These are phyloP conservation scores for Gadopsis marmoratus DNA, from an alignment of 2,797 vertebrate species.

Conservation along the genomic window DNA sequence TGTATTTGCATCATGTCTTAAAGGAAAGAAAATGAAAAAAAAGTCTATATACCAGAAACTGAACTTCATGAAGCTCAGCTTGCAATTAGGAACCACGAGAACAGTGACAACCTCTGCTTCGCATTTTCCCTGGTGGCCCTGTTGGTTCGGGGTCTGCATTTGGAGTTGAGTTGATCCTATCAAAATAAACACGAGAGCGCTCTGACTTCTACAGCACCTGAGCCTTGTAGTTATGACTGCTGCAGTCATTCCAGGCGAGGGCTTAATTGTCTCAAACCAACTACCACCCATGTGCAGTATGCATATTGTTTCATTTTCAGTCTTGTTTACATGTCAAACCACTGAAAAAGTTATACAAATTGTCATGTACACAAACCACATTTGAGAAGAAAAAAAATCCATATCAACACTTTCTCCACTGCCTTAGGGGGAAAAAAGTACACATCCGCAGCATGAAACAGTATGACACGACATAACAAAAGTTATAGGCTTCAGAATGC, in stretches of 20 bases:
- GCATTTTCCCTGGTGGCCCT: slow-evolving; percentile 56
- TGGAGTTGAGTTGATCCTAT: slow-evolving; percentile 70
- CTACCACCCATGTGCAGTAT: slow-evolving; percentile 39
- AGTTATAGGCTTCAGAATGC: slow-evolving; percentile 49
- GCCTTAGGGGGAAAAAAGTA: slow-evolving; percentile 16
- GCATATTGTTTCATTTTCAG: slow-evolving; percentile 63
- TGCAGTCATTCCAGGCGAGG: slow-evolving; percentile 43
- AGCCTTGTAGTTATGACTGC: slow-evolving; percentile 30
- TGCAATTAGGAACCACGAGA: slow-evolving; percentile 31
- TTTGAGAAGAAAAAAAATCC: slow-evolving; percentile 52
- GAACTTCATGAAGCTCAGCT: slow-evolving; percentile 18
- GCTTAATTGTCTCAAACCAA: slow-evolving; percentile 53
- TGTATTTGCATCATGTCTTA: background rate
- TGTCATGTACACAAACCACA: slow-evolving; percentile 56
- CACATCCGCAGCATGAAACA: slow-evolving; percentile 44
- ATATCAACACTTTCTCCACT: slow-evolving; percentile 61
- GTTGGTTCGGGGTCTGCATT: slow-evolving; percentile 60
- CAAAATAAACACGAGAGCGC: slow-evolving; percentile 76
- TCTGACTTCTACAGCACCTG: slow-evolving; percentile 51
- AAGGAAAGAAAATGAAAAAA: background rate
- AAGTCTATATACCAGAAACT: slow-evolving; percentile 6
- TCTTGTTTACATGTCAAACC: slow-evolving; percentile 62
- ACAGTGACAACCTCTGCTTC: slow-evolving; percentile 40
- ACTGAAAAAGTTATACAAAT: slow-evolving; percentile 51
- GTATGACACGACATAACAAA: slow-evolving; percentile 48